phyloP scores from a whole-genome alignment of 2,113 vertebrate genomes.

The Callipepla squamata region DNA sequence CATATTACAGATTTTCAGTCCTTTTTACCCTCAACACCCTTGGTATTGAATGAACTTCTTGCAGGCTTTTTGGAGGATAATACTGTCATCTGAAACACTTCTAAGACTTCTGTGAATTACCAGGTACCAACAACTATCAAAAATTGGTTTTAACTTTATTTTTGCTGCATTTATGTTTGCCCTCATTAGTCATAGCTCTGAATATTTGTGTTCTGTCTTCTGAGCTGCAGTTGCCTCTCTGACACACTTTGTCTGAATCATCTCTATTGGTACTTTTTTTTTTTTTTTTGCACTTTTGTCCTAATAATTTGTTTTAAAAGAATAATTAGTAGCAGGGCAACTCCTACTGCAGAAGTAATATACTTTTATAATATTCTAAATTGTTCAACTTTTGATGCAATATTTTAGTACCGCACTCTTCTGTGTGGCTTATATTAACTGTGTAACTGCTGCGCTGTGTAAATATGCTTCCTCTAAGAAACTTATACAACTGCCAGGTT shows the following conservation, averaged over 20 bases:
- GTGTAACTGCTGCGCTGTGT: neutral
- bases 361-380: neutral
- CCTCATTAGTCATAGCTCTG: constrained; percentile 3
- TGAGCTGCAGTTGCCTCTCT: neutral
- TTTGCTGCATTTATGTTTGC: constrained; percentile 22
- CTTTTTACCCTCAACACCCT: neutral
- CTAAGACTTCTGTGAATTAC: neutral
- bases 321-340: neutral
- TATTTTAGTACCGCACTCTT: neutral
- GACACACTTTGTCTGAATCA: neutral
- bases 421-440: neutral
- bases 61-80: neutral
- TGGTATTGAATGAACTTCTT: neutral
- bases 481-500: neutral
- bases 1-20: neutral
- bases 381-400: neutral
- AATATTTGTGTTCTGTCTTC: neutral
- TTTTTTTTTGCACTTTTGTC: constrained; percentile 12
- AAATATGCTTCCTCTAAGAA: neutral
- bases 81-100: neutral
- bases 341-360: neutral
- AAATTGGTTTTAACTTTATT: constrained; percentile 18
- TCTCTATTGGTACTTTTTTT: neutral
- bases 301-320: neutral
- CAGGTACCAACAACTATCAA: neutral